These are phyloP conservation scores for Chelmon rostratus DNA, from an alignment of 2,797 vertebrate genomes.

Conservation along the genomic window DNA sequence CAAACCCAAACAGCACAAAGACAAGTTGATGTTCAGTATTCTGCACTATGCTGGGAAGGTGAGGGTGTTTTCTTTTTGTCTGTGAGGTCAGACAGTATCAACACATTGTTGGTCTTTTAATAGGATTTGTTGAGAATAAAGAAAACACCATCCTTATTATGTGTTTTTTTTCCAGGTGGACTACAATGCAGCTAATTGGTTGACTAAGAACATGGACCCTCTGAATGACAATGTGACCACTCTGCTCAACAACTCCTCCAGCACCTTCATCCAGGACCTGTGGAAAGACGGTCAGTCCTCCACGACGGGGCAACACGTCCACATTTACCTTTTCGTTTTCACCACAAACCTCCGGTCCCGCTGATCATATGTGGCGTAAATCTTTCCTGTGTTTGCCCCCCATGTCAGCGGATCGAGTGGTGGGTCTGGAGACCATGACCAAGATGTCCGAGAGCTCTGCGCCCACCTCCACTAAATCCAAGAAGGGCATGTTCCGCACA, in stretches of 20 bases:
- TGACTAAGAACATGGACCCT: conserved; percentile 99
- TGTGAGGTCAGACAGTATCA: conserved; percentile 77
- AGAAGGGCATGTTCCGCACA: conserved; percentile 99
- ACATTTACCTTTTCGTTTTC: background rate
- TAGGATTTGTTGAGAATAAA: background rate
- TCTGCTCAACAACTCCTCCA: conserved; percentile 94
- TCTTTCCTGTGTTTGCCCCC: background rate
- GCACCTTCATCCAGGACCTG: conserved; percentile 92
- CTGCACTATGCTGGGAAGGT: conserved; percentile 97
- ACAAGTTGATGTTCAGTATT: conserved; percentile 94
- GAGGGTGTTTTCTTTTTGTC: too few species aligned
- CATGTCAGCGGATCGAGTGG: conserved; percentile 91
- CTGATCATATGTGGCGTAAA: background rate
- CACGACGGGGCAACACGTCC: background rate
- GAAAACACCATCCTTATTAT: background rate
- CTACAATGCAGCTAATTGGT: conserved; percentile 93
- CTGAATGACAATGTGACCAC: conserved; percentile 96
- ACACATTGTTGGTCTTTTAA: too few species aligned
- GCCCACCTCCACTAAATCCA: conserved; percentile 93
- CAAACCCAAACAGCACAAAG: conserved; percentile 95
- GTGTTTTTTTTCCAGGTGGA: conserved; percentile 86
- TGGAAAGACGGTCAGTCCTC: conserved; percentile 94
- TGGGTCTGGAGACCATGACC: conserved; percentile 95
- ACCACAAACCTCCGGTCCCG: rapidly evolving
- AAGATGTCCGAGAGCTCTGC: conserved; percentile 95